phyloP scores from a whole-genome alignment of 2,888 invertebrate genomes.

The Macrophya alboannulata region DNA sequence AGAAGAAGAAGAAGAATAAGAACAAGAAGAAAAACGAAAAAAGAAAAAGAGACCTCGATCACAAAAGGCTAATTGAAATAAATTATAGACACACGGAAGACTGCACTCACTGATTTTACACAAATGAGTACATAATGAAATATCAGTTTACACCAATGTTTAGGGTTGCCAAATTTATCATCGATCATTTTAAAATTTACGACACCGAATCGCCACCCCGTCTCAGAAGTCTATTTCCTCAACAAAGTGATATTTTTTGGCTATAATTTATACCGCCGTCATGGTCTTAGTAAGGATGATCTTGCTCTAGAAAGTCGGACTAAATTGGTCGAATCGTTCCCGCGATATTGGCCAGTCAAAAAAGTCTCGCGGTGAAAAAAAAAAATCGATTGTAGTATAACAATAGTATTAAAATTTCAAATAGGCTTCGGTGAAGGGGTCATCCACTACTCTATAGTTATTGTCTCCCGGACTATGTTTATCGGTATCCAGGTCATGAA shows the following conservation, averaged over 20 bases:
- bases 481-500: neutral
- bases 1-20: neutral
- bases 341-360: neutral
- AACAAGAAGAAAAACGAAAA: neutral
- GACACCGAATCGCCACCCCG: neutral
- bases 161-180: neutral
- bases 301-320: neutral
- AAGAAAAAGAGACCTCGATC: neutral
- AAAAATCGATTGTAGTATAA: neutral
- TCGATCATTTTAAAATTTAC: neutral
- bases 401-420: neutral
- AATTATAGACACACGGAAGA: constrained; percentile 7
- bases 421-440: neutral
- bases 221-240: neutral
- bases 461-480: neutral
- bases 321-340: neutral
- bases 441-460: neutral
- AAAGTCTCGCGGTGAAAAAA: neutral
- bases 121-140: neutral
- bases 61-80: neutral
- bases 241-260: neutral
- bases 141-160: neutral
- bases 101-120: neutral
- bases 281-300: neutral
- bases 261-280: neutral